phyloP scores from a whole-genome alignment of 2,797 vertebrate species.

The Cottoperca gobio region DNA sequence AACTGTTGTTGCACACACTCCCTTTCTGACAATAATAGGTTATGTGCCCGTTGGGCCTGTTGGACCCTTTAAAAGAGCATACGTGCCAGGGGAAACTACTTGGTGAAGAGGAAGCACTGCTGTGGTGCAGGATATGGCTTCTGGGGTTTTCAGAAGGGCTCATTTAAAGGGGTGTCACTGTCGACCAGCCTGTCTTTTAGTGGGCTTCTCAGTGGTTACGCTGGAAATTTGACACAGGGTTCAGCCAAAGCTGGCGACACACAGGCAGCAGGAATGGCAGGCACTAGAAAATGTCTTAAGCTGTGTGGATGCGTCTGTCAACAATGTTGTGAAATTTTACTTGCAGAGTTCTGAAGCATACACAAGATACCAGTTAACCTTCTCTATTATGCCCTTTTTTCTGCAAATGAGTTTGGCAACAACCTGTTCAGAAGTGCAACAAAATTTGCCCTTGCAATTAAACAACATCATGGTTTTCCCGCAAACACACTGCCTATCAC shows the following conservation, averaged over 20 bases:
- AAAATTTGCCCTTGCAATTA: background rate
- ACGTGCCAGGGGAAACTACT: constrained; percentile 66
- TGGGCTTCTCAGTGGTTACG: constrained; percentile 72
- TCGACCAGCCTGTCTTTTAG: constrained; percentile 78
- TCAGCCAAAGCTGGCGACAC: constrained; percentile 69
- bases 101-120: constrained; percentile 76
- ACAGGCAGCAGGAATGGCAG: constrained; percentile 55
- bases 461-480: background rate
- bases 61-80: constrained; percentile 67
- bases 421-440: background rate
- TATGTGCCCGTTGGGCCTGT: constrained; percentile 42
- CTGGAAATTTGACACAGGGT: constrained; percentile 77
- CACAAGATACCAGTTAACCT: background rate
- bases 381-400: background rate
- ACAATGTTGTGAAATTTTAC: constrained; percentile 6
- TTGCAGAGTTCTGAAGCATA: constrained; percentile 1
- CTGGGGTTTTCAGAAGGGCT: constrained; percentile 81
- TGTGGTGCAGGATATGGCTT: constrained; percentile 86
- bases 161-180: constrained; percentile 86
- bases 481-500: background rate
- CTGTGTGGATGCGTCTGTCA: constrained; percentile 61
- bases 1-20: constrained; percentile 19
- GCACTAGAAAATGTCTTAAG: constrained; percentile 49
- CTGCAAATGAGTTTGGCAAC: background rate
- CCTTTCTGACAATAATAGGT: constrained; percentile 71